Evolutionary conservation across 1,140 invertebrate genomes (phyloP).

Genomic region (Kradibia gibbosae): DNA sequence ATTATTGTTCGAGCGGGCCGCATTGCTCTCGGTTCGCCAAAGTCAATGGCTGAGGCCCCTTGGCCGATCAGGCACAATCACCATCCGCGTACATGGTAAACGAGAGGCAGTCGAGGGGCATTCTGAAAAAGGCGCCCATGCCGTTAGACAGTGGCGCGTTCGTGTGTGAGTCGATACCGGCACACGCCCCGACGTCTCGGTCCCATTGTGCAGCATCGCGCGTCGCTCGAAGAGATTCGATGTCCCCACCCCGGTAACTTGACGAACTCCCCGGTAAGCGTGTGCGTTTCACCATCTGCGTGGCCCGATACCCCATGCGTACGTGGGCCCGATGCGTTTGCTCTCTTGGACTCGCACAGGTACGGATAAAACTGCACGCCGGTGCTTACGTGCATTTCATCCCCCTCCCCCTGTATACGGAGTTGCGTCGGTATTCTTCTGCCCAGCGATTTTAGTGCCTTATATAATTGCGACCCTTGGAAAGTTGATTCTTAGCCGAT

Average conservation of each 20-base stretch:
- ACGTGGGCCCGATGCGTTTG: neutral
- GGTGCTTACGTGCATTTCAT: neutral
- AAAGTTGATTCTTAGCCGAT: no score
- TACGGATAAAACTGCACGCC: neutral
- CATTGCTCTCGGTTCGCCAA: no score
- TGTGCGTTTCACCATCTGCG: neutral
- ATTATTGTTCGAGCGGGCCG: no score
- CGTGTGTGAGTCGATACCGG: no score
- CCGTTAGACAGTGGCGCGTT: neutral
- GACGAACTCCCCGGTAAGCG: neutral
- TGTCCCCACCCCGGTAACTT: neutral
- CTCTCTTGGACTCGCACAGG: neutral
- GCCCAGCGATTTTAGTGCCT: no score
- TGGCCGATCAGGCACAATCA: no score
- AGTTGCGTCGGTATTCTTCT: no score
- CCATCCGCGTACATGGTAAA: no score
- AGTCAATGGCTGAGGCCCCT: no score
- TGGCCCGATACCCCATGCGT: neutral
- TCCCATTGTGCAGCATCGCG: neutral
- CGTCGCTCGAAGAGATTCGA: neutral
- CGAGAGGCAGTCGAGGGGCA: no score
- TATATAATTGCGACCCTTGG: no score
- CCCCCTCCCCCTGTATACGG: no score
- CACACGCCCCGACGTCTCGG: neutral
- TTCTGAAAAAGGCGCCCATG: neutral